Conservation (phyloP, 1,140 invertebrate species). For the Magallana angulata region DNA sequence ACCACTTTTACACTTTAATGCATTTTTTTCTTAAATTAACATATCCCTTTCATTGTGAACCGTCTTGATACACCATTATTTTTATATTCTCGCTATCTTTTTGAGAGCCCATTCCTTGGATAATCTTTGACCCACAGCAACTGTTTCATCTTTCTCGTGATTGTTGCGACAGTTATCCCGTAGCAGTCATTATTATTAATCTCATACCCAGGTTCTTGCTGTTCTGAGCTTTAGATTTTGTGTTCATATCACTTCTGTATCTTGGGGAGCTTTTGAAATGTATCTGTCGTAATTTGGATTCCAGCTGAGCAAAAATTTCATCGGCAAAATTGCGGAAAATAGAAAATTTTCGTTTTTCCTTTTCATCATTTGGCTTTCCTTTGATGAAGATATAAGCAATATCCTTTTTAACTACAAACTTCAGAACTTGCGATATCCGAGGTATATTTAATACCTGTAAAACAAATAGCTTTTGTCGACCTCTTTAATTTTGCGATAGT, state of each 20-base stretch:
- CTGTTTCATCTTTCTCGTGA: not conserved
- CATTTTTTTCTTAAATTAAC: not conserved
- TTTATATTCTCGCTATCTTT: not conserved
- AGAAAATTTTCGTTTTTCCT: constrained; percentile 26
- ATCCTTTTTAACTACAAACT: constrained; percentile 25
- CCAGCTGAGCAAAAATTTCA: constrained; percentile 31
- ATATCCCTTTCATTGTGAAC: not conserved
- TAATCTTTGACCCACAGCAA: constrained; percentile 6
- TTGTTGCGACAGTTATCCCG: constrained; percentile 8
- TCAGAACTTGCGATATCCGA: constrained; percentile 11
- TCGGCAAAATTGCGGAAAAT: constrained; percentile 25
- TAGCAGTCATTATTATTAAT: constrained; percentile 14
- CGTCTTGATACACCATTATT: not conserved
- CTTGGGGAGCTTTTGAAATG: constrained; percentile 6
- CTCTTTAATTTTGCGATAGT: constrained; percentile 25
- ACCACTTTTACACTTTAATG: constrained; percentile 15
- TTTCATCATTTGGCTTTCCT: constrained; percentile 30
- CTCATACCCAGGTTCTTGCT: constrained; percentile 13
- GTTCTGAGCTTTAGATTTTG: not conserved
- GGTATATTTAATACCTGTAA: constrained; percentile 31
- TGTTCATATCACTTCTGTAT: constrained; percentile 11
- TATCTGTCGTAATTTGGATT: constrained; percentile 28
- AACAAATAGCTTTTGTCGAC: constrained; percentile 23
- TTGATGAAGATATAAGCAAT: constrained; percentile 10
- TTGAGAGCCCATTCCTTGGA: not conserved